A percentile compares a stretch with the other conserved stretches of the same genome.
Evolutionary conservation across 2,113 vertebrate genomes (phyloP).

Genomic region (Crocuta crocuta): DNA sequence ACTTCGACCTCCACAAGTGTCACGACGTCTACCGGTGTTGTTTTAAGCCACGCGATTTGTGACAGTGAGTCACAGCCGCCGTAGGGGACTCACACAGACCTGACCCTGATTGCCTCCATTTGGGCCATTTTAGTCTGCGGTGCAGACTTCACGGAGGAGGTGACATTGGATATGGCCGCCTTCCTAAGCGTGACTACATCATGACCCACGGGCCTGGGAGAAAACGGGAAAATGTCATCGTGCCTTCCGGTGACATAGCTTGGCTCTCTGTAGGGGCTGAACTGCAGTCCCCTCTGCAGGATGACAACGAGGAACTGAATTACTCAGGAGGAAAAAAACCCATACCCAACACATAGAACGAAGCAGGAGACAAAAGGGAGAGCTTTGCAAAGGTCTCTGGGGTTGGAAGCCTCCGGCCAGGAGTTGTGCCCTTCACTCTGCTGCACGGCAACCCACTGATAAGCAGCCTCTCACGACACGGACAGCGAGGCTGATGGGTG

Average conservation of each 20-base stretch:
- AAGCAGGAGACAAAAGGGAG: not conserved
- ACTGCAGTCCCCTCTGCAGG: not conserved
- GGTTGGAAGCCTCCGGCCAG: not conserved
- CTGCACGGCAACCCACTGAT: rapidly evolving
- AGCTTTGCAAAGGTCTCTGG: rapidly evolving
- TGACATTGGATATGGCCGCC: not conserved
- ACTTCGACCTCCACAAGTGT: not conserved
- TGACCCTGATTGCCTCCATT: rapidly evolving
- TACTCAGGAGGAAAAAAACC: not conserved
- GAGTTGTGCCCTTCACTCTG: rapidly evolving
- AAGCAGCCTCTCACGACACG: rapidly evolving
- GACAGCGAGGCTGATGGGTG: rapidly evolving
- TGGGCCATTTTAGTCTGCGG: rapidly evolving
- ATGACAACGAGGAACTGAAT: rapidly evolving
- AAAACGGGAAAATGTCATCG: not conserved
- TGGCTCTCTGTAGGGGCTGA: no score
- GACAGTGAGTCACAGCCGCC: rapidly evolving
- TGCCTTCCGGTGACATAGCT: rapidly evolving
- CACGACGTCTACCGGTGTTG: rapidly evolving
- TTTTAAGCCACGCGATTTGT: rapidly evolving
- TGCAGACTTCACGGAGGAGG: not conserved
- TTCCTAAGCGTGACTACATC: no score
- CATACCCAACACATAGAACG: not conserved
- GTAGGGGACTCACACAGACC: rapidly evolving
- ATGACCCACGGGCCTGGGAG: not conserved